phyloP scores from a whole-genome alignment of 1,140 invertebrate genomes.

The Aphis craccivora region DNA sequence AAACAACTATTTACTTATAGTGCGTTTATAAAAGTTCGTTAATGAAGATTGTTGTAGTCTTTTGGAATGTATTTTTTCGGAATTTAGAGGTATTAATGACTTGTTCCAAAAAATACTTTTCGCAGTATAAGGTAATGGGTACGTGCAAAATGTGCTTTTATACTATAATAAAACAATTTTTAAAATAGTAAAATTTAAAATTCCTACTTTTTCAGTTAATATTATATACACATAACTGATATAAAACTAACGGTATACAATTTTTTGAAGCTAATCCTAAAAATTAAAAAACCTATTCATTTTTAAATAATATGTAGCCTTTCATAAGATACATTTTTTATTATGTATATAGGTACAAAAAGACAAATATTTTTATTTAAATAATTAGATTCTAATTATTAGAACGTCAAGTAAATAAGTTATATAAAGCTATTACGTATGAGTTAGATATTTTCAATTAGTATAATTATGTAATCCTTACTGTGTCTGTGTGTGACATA shows the following conservation, averaged over 20 bases:
- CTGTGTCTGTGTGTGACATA: too few relatives aligned
- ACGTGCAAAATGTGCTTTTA: background rate
- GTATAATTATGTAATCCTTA: background rate
- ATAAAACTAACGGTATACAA: background rate
- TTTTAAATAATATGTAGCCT: too few relatives aligned
- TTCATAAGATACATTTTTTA: too few relatives aligned
- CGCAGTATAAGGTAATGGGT: background rate
- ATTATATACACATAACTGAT: background rate
- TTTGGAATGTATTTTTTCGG: background rate
- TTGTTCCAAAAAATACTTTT: background rate
- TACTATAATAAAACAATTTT: background rate
- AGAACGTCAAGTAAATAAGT: background rate
- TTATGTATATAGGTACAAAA: background rate
- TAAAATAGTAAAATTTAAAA: background rate
- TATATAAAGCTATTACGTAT: background rate
- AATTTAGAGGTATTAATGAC: background rate
- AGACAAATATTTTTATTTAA: background rate
- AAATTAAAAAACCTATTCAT: too few relatives aligned
- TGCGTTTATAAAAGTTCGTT: background rate
- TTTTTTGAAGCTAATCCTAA: background rate
- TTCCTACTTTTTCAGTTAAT: background rate
- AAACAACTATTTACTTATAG: background rate
- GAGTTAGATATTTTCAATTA: background rate
- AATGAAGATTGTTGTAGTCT: background rate
- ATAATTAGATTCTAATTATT: background rate